Percentiles rank a stretch among this genome's conserved stretches.
Evolutionary conservation across 2,888 invertebrate genomes (phyloP).

Genomic region (Parnassius apollo): DNA sequence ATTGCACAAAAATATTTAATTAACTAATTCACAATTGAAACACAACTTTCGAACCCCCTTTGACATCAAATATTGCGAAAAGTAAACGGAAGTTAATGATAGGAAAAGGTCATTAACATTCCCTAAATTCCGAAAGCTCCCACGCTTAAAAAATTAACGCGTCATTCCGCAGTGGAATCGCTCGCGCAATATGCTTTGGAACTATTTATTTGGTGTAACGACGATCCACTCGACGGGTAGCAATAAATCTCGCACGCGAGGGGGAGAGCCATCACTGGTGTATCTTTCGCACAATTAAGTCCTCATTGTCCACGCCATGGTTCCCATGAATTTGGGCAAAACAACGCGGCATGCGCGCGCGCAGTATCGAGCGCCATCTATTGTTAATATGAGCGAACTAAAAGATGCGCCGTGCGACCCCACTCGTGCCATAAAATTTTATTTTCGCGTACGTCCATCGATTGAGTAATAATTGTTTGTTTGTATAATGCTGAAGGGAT

Average conservation of each 20-base stretch:
- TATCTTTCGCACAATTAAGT: constrained; percentile 76
- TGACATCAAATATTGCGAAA: not conserved
- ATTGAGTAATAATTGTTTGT: constrained; percentile 78
- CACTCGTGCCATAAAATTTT: constrained; percentile 59
- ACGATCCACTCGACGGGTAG: constrained; percentile 57
- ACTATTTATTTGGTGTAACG: constrained; percentile 59
- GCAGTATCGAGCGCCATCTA: constrained; percentile 56
- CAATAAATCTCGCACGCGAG: constrained; percentile 61
- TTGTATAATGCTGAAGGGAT: constrained; percentile 53
- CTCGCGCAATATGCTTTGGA: constrained; percentile 67
- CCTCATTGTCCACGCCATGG: constrained; percentile 63
- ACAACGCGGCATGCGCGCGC: constrained; percentile 53
- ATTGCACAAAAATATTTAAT: too few species aligned
- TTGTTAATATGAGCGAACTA: constrained; percentile 53
- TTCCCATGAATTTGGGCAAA: constrained; percentile 75
- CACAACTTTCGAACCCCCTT: too few species aligned
- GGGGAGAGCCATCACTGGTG: constrained; percentile 64
- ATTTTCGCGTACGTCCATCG: constrained; percentile 64
- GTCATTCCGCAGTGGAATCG: constrained; percentile 53
- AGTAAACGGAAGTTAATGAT: constrained; percentile 1
- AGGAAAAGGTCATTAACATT: constrained; percentile 29
- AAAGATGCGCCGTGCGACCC: constrained; percentile 56
- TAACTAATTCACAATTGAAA: too few species aligned
- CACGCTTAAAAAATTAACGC: constrained; percentile 61
- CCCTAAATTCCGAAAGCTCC: constrained; percentile 44